These are phyloP conservation scores for Onchidella celtica DNA, from an alignment of 2,888 invertebrate species.

Conservation along the genomic window DNA sequence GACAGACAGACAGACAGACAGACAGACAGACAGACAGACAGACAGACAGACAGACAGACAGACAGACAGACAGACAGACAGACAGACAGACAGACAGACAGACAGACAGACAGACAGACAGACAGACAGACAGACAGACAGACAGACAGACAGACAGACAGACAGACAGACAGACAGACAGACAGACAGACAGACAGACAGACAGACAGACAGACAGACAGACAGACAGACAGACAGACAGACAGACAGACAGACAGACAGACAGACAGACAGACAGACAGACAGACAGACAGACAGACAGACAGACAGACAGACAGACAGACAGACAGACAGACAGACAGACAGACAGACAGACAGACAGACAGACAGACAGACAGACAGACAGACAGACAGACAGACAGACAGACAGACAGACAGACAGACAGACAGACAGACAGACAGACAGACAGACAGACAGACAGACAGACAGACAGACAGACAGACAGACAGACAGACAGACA, in stretches of 20 bases:
- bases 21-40: conserved; percentile 35
- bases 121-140: background rate
- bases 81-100: conserved; percentile 4
- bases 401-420: background rate
- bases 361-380: background rate
- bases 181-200: background rate
- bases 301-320: background rate
- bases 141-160: background rate
- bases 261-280: background rate
- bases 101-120: background rate
- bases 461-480: conserved; percentile 3
- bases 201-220: background rate
- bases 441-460: conserved; percentile 5
- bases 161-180: background rate
- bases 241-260: background rate
- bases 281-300: background rate
- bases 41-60: conserved; percentile 31
- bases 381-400: background rate
- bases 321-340: background rate
- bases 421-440: background rate
- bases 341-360: background rate
- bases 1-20: conserved; percentile 39
- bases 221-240: background rate
- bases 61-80: background rate
- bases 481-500: background rate